phyloP scores from a whole-genome alignment of 2,797 vertebrate species.

The Chelonia mydas region DNA sequence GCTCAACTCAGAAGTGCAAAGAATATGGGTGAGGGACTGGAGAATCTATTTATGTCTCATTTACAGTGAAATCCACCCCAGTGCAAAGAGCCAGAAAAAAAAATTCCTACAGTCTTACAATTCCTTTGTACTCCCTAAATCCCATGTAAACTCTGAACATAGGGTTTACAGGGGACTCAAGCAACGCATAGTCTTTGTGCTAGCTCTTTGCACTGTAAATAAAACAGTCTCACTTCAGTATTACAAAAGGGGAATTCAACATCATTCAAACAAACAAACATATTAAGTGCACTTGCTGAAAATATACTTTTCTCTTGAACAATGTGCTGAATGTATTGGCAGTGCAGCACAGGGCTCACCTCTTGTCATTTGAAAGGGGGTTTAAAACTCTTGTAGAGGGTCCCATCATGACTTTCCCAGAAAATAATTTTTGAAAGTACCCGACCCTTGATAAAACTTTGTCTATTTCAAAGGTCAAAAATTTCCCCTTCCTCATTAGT shows the following conservation, averaged over 20 bases:
- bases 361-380: constrained; percentile 39
- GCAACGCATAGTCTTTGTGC: neutral
- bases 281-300: constrained; percentile 67
- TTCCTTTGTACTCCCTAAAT: neutral
- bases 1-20: constrained; percentile 21
- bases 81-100: neutral
- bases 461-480: constrained; percentile 65
- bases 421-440: constrained; percentile 43
- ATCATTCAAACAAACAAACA: constrained; percentile 71
- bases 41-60: constrained; percentile 7
- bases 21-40: neutral
- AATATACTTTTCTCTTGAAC: constrained; percentile 60
- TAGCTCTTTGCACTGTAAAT: neutral
- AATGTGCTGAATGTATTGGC: constrained; percentile 63
- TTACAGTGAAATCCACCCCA: neutral
- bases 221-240: constrained; percentile 1
- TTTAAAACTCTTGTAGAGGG: constrained; percentile 26
- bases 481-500: constrained; percentile 62
- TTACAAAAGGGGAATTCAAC: constrained; percentile 57
- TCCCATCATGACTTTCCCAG: constrained; percentile 27
- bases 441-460: constrained; percentile 64
- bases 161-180: constrained; percentile 31
- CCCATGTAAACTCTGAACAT: constrained; percentile 29
- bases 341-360: constrained; percentile 48
- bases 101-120: neutral